Percentiles rank a stretch among this genome's conserved stretches.
Evolutionary conservation across 2,797 vertebrate genomes (phyloP).

Genomic region (Otolemur crassicaudatus): DNA sequence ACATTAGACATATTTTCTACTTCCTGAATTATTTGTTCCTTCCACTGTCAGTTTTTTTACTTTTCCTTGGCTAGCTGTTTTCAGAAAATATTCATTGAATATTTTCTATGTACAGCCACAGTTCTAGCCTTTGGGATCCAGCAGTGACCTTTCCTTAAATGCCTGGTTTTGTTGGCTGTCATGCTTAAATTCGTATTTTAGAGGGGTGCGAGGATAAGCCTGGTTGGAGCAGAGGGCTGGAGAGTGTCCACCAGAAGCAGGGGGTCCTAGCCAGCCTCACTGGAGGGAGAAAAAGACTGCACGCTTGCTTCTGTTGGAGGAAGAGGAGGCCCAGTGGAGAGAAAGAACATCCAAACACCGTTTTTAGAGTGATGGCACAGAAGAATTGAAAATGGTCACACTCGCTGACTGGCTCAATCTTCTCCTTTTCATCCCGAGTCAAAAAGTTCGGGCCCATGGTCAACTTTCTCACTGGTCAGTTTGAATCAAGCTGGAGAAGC

Average conservation of each 20-base stretch:
- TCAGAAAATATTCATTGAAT: neutral
- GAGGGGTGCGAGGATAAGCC: neutral
- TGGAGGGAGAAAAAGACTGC: neutral
- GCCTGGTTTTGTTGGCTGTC: neutral
- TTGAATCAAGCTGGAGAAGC: too few relatives aligned
- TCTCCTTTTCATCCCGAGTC: too few relatives aligned
- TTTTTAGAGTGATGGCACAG: too few relatives aligned
- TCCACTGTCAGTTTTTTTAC: neutral
- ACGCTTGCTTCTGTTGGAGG: too few relatives aligned
- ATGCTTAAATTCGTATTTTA: neutral
- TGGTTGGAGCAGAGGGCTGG: neutral
- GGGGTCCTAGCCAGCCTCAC: neutral
- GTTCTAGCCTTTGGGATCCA: neutral
- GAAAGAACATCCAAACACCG: too few relatives aligned
- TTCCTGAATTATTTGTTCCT: neutral
- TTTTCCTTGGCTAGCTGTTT: neutral
- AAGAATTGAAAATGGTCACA: too few relatives aligned
- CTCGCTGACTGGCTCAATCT: too few relatives aligned
- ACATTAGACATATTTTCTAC: neutral
- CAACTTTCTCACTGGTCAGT: too few relatives aligned
- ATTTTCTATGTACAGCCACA: neutral
- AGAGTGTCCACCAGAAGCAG: neutral
- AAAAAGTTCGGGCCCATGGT: too few relatives aligned
- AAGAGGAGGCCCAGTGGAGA: too few relatives aligned
- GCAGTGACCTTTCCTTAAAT: neutral